Evolutionary conservation across 1,140 invertebrate species (phyloP), one percentile per base, ranked within the genome.

Genomic region (Liolophura sinensis): DNA sequence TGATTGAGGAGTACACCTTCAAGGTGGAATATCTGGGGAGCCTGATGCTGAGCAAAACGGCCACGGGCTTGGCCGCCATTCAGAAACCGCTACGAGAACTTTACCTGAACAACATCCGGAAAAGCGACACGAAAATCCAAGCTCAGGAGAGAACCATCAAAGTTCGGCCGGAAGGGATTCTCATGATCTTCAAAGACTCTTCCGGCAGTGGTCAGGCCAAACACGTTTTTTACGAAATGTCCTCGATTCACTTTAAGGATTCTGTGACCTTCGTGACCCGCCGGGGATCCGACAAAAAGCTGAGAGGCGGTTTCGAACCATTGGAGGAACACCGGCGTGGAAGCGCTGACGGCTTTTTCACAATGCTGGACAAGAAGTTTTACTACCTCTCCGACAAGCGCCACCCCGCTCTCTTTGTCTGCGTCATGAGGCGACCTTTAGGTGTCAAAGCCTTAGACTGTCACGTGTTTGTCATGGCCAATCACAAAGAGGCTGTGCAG

Each of bases 371-470:
- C 16, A 79, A 79, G 60, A 64, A 64, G 27, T 67, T 73, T 31
- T 68, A 73, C 46, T 72, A 69, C 65, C 57, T 77, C 18, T 31
- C 62, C 0, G 69, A 76, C 50, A 47, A 68, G 22, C 54, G 63
- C 27, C 77, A 79, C 51, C 76, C 73, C n/a, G 67, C 74, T 0
- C 66, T 79, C 22, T 46, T 79, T 0, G 74, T 71, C 0, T 76
- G 74, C 57, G 73, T 79, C 1, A 66, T 76, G 62, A 64, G 77
- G n/a, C 64, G 74, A 46, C 73, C 67, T n/a, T 63, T 67, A 40
- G 77, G 77, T 6, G 71, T 78, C 11, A 73, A 73, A 50, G 71
- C 74, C 12, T 40, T 79, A 49, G 77, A 79, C 51, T 76, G 74
- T 57, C 77, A 79, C 62, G 68, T 72, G 18, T 79, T 79, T 65